These are phyloP conservation scores for Nipponacmea schrenckii DNA, from an alignment of 2,888 invertebrate genomes.

Conservation along the genomic window DNA sequence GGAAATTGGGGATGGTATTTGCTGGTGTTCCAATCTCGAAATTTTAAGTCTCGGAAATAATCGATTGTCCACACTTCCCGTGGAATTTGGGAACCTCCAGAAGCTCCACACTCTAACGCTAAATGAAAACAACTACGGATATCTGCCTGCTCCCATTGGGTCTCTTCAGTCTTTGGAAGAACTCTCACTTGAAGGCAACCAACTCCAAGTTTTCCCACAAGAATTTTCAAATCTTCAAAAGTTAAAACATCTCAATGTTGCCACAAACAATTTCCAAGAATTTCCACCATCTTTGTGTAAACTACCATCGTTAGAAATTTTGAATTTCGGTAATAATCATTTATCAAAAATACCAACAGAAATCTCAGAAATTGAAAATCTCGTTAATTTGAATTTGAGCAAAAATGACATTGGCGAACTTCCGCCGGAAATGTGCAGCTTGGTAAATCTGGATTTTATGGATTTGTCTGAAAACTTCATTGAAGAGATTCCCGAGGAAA, in stretches of 20 bases:
- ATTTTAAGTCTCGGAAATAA: conserved; percentile 58
- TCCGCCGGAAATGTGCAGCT: conserved; percentile 44
- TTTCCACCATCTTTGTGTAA: conserved; percentile 52
- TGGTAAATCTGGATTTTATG: conserved; percentile 42
- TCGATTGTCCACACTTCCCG: conserved; percentile 52
- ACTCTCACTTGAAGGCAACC: conserved; percentile 46
- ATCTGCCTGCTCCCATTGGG: conserved; percentile 49
- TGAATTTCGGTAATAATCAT: conserved; percentile 50
- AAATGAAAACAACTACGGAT: conserved; percentile 50
- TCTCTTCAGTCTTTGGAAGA: conserved; percentile 48
- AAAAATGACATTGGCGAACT: conserved; percentile 49
- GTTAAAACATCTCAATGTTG: conserved; percentile 52
- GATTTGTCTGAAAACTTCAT: conserved; percentile 53
- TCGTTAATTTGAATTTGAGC: conserved; percentile 45
- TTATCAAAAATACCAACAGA: conserved; percentile 46
- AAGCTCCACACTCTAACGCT: conserved; percentile 52
- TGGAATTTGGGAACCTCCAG: conserved; percentile 58
- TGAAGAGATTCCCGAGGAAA: conserved; percentile 71
- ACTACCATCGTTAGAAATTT: conserved; percentile 43
- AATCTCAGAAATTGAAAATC: conserved; percentile 45
- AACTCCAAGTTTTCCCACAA: conserved; percentile 47
- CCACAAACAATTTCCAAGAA: conserved; percentile 48
- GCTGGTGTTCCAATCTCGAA: conserved; percentile 52
- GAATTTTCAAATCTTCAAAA: conserved; percentile 54
- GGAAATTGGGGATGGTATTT: conserved; percentile 57